These are phyloP conservation scores for Dendrolimus houi DNA, from an alignment of 2,888 invertebrate genomes.

Conservation along the genomic window DNA sequence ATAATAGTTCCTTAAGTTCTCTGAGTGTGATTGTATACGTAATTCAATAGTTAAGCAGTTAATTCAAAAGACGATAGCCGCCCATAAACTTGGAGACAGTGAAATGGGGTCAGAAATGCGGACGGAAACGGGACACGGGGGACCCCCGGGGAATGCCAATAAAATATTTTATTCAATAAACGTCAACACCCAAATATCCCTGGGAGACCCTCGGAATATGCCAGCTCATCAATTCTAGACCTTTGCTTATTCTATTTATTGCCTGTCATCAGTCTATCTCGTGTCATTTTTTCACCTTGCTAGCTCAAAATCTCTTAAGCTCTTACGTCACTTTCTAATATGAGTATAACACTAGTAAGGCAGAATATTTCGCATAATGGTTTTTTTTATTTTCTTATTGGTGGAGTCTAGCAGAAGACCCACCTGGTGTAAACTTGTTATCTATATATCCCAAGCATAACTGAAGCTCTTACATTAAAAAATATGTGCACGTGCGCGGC, in stretches of 20 bases:
- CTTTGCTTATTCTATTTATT: neutral
- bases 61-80: neutral
- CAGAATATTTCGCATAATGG: no score
- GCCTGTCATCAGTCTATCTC: neutral
- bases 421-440: no score
- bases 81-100: neutral
- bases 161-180: constrained; percentile 3
- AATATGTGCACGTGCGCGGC: no score
- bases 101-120: neutral
- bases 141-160: constrained; percentile 1
- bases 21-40: no score
- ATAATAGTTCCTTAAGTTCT: no score
- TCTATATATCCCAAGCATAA: no score
- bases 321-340: no score
- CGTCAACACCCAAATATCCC: constrained; percentile 1
- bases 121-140: neutral
- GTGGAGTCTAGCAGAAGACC: no score
- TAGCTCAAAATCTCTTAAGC: no score
- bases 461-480: no score
- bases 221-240: constrained; percentile 1
- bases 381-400: no score
- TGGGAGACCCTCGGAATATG: constrained; percentile 12
- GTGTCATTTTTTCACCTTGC: neutral
- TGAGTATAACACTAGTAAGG: no score
- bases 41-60: neutral